Percentiles rank a stretch among this genome's conserved stretches.
Conservation (phyloP, 2,888 invertebrate species). For the Panorpa germanica region DNA sequence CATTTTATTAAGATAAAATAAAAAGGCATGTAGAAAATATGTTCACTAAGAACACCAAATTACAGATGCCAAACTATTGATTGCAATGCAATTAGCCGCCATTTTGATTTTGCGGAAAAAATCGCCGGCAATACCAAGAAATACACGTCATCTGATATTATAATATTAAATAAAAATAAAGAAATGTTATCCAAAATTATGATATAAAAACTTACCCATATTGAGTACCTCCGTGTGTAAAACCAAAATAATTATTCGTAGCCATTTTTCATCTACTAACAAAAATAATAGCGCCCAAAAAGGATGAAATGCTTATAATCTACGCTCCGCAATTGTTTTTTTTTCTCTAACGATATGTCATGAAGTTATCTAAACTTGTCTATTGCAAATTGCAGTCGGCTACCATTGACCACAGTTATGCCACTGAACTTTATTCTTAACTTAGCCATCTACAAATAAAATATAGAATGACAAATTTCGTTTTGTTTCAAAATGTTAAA, state of each 20-base stretch:
- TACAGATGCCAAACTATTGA: slow-evolving; percentile 8
- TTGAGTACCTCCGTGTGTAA: slow-evolving; percentile 85
- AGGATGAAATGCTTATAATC: too few relatives aligned
- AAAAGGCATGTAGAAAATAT: neutral
- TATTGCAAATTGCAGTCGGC: too few relatives aligned
- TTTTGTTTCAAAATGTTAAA: too few relatives aligned
- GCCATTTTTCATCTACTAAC: slow-evolving; percentile 33
- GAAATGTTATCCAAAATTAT: too few relatives aligned
- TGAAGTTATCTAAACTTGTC: too few relatives aligned
- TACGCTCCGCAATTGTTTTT: too few relatives aligned
- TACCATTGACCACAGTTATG: too few relatives aligned
- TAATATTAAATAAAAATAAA: neutral
- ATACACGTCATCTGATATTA: slow-evolving; percentile 1
- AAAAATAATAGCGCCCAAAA: slow-evolving; percentile 9
- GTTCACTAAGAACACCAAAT: too few relatives aligned
- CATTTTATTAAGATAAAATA: neutral
- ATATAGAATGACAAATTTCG: too few relatives aligned
- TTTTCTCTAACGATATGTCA: too few relatives aligned
- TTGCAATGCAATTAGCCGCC: slow-evolving; percentile 10
- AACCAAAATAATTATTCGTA: slow-evolving; percentile 89
- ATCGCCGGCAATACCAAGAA: slow-evolving; percentile 12
- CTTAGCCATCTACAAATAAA: too few relatives aligned
- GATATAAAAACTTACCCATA: slow-evolving; percentile 53
- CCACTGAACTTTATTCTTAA: too few relatives aligned
- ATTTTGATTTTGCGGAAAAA: slow-evolving; percentile 15